phyloP scores from a whole-genome alignment of 1,140 invertebrate genomes.

The Nautilus pompilius region DNA sequence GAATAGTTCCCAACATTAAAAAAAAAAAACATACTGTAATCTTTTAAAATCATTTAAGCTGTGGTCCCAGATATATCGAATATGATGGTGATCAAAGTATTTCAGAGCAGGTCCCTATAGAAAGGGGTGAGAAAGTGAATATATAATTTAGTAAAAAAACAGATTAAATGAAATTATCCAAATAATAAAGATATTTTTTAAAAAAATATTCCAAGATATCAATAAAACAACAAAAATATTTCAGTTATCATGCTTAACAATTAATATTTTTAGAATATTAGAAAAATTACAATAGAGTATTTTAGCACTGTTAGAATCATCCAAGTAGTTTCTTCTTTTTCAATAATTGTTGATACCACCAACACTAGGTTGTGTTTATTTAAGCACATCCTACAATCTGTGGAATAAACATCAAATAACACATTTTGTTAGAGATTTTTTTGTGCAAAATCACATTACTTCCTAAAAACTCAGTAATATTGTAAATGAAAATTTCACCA shows the following conservation, averaged over 20 bases:
- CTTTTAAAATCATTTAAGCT: conserved; percentile 26
- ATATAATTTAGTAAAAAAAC: neutral
- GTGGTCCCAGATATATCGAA: conserved; percentile 46
- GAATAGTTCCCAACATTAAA: too few species aligned
- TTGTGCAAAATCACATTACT: too few species aligned
- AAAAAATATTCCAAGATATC: neutral
- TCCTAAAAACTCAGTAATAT: too few species aligned
- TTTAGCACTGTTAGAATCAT: too few species aligned
- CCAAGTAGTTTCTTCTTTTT: too few species aligned
- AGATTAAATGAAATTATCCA: neutral
- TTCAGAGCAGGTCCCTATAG: conserved; percentile 16
- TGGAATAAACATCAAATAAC: too few species aligned
- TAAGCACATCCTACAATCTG: too few species aligned
- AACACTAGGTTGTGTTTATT: too few species aligned
- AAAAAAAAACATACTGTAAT: conserved; percentile 37
- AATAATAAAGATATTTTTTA: conserved; percentile 6
- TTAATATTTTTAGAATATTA: neutral
- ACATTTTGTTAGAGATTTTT: too few species aligned
- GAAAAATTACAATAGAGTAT: too few species aligned
- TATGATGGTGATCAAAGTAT: conserved; percentile 48
- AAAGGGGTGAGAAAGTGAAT: conserved; percentile 1
- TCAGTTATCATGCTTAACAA: neutral
- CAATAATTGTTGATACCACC: too few species aligned
- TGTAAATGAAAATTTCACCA: too few species aligned
- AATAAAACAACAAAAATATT: neutral